Evolutionary conservation across 2,113 vertebrate genomes (phyloP).

Genomic region (Pluvialis apricaria): DNA sequence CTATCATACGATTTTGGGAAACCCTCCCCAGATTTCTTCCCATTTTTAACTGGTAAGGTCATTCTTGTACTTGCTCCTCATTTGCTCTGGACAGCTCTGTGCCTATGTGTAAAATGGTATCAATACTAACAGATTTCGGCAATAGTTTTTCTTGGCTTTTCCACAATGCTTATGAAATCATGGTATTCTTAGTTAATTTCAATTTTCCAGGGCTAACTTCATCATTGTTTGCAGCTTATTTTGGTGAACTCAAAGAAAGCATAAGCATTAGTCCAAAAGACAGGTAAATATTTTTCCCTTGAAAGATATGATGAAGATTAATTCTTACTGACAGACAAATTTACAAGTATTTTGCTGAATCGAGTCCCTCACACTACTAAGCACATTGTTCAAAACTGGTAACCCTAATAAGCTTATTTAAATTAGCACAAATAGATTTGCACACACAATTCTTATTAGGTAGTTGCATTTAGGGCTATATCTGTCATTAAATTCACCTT

Average conservation of each 20-base stretch:
- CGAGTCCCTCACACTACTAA: not conserved
- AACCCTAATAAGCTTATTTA: not conserved
- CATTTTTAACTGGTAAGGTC: not conserved
- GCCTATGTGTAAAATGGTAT: not conserved
- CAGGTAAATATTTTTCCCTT: not conserved
- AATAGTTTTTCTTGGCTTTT: not conserved
- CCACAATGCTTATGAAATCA: not conserved
- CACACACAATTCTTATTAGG: not conserved
- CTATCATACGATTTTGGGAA: not conserved
- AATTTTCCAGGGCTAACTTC: not conserved
- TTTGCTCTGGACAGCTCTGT: not conserved
- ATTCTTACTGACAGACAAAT: not conserved
- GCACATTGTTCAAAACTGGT: not conserved
- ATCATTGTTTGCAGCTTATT: not conserved
- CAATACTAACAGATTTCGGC: not conserved
- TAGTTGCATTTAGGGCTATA: not conserved
- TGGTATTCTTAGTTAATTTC: not conserved
- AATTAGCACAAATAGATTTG: not conserved
- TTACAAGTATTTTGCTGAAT: not conserved
- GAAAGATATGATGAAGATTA: not conserved
- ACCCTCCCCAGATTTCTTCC: not conserved
- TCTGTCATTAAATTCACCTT: not conserved
- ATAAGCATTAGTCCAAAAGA: not conserved
- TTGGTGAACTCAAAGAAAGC: not conserved
- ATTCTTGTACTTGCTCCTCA: not conserved